Base-by-base conservation (phyloP, 1,140 invertebrate species). In the Cotesia vestalis region DNA sequence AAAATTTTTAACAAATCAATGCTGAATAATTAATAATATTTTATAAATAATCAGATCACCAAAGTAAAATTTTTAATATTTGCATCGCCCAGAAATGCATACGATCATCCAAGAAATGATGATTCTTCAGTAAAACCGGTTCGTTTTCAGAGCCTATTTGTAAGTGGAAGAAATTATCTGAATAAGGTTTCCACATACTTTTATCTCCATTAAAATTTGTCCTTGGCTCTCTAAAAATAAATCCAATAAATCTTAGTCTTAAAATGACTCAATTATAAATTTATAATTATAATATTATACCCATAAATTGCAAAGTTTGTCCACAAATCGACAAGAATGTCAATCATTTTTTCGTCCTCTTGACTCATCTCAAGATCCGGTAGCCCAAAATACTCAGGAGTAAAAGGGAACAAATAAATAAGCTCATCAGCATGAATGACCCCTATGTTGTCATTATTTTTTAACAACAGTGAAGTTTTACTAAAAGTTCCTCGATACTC, bases 401-500 rank as follows among this genome's bases (percentile, higher is more conserved):
- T 20, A 0, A 4, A 17, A 12, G 72, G 72, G 52, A 72, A 76
- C 14, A 72, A 11, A 60, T 76, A 76, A 40, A 72, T 72, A 40
- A 76, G 61, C n/a, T 76, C 75, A 38, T 76, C 75, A 2, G n/a
- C 38, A 71, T 76, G 75, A 35, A 40, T 36, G 4, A 73, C 69
- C 46, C 75, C 75, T 40, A 76, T 14, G 14, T 76, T 67, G 3
- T 61, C 36, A 57, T 74, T 72, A 34, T 46, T 51, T 3, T 64
- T 59, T 11, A 72, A 46, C n/a, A 69, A 3, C 2, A 6, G 1
- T 3, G 60, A 27, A 3, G 75, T 73, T 46, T 62, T 57, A 46
- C 75, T 76, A 20, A 46, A 69, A 2, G 69, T 72, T 35, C 75
- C 75, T 6, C 75, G 72, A 69, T 76, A 76, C 4, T 72, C 72